Evolutionary conservation across 2,113 vertebrate species (phyloP), one percentile per base, ranked within the genome.

Genomic region (Rhinogobius similis): DNA sequence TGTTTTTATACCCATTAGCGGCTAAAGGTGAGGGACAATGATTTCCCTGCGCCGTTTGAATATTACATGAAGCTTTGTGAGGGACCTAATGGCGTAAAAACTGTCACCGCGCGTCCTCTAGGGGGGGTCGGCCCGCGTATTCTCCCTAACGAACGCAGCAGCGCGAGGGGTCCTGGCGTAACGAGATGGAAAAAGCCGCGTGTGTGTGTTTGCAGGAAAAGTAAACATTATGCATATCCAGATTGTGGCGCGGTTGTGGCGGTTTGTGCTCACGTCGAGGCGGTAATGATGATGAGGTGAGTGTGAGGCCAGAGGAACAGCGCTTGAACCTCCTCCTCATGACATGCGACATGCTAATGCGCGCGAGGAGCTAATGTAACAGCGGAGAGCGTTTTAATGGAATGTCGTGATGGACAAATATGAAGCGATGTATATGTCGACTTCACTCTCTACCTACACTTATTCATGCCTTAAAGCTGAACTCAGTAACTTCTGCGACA

Each of bases 21-120:
- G n/a, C 43, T 18, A 62, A 71, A 24, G 46, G 29, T 27, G 23
- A 55, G 62, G 71, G 71, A 55, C 52, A 61, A n/a, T 36, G 23
- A 1, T 78, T 68, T 66, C 38, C 65, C 68, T 66, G 52, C 46
- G 64, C 43, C 3, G 36, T 53, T 63, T 65, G 62, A 67, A 76
- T 76, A 70, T 70, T 75, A 64, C 62, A 67, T 67, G 62, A 53
- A 65, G 68, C 61, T 61, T 44, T 48, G 72, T 56, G 65, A 61
- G 65, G 26, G 12, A 52, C 24, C 26, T 80, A 80, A 75, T 72
- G 52, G 62, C 27, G 63, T 18, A 13, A 52, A 39, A 61, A 61
- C 44, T 36, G 27, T 39, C 65, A 66, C 65, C 43, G 21, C 29
- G 21, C 65, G 56, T 20, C 48, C 69, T 61, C n/a, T 58, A 36